Base-by-base conservation (phyloP, 2,888 invertebrate species). In the Keiferia lycopersicella region DNA sequence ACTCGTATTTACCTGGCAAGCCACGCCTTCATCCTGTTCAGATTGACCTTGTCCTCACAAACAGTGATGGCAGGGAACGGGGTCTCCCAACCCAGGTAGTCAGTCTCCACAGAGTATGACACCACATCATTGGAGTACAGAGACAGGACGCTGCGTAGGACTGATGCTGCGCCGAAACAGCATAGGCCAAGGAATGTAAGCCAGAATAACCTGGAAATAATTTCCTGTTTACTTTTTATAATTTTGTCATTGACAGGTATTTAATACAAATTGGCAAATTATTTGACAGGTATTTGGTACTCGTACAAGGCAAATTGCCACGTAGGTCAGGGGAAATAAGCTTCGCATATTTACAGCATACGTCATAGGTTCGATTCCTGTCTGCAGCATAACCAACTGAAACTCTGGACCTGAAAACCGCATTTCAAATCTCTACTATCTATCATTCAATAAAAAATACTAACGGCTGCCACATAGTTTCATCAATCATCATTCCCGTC, bases 31-130 rank as follows among this genome's bases (percentile, higher is more conserved):
- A 87, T 69, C 39, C 82, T 79, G 3, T 30, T 34, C 56, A 82
- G 81, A 0, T 75, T 71, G n/a, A 86, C 84, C 0, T 71, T 67
- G 2, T 84, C 81, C 70, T 94, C 93, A 71, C 94, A 94, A 14
- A 94, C 76, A 0, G 93, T 93, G 1, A 94, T 83, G 0, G 94
- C 93, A 1, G 94, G 94, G 76, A 94, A 94, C 0, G 93, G 92
- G 0, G 94, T 94, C 68, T 93, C 91, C 93, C 94, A 94, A 66
- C 93, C 85, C 67, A 94, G 72, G 73, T 93, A 94, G 56, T 93
- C 88, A 0, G 94, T 94, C 69, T 93, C 89, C 68, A 93, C 93
- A 0, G 92, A 87, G 69, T 91, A 90, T 1, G 93, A 92, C 0
- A 93, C 88, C 0, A 89, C 89, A 26, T 82, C 84, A 39, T 92